These are phyloP conservation scores for Lasiurus cinereus DNA, from an alignment of 2,113 vertebrate species.

Conservation along the genomic window DNA sequence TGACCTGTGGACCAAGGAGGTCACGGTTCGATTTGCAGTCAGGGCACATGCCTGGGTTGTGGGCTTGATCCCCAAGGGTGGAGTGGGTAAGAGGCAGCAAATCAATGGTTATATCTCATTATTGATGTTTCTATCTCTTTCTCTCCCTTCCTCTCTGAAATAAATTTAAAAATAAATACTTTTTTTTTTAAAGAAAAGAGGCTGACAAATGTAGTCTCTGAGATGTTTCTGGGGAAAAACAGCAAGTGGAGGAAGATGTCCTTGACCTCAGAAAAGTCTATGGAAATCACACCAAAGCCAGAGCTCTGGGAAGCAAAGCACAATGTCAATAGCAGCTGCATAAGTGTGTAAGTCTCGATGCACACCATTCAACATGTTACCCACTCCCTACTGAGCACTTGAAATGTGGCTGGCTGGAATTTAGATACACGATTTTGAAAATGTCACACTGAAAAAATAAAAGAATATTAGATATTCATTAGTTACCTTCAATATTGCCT, in stretches of 20 bases:
- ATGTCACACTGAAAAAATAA: neutral
- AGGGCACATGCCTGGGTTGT: too few relatives aligned
- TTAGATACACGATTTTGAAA: neutral
- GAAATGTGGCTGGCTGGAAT: neutral
- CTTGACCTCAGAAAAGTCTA: neutral
- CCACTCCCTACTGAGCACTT: neutral
- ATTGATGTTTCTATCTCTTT: too few relatives aligned
- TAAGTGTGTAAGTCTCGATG: neutral
- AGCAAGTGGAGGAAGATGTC: neutral
- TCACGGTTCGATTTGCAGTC: too few relatives aligned
- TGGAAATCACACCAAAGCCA: neutral
- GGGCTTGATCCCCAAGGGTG: too few relatives aligned
- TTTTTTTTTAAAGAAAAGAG: neutral
- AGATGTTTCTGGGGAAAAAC: neutral
- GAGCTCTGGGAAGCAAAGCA: neutral
- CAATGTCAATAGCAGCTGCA: neutral
- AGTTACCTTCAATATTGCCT: slow-evolving; percentile 3
- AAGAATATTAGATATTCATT: neutral
- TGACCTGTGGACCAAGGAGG: too few relatives aligned
- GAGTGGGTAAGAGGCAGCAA: too few relatives aligned
- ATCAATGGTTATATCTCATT: too few relatives aligned
- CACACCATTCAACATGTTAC: neutral
- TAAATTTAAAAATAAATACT: too few relatives aligned
- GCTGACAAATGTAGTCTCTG: neutral
- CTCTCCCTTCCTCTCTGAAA: too few relatives aligned